These are phyloP conservation scores for Trissolcus brochymenae DNA, from an alignment of 2,888 invertebrate genomes.

Conservation along the genomic window DNA sequence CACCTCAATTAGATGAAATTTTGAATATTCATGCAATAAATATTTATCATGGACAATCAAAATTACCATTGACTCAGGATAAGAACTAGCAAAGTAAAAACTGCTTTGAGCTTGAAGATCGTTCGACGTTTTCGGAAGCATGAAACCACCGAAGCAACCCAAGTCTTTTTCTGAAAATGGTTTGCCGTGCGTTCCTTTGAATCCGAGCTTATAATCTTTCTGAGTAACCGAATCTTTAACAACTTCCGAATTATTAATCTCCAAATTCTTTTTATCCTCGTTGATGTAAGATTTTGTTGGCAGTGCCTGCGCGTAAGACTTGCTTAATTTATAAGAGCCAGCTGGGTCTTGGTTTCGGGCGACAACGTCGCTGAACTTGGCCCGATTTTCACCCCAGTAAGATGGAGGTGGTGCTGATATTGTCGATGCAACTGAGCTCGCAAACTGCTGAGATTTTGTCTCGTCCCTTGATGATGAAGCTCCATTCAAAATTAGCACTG, in stretches of 20 bases:
- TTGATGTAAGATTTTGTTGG: conserved; percentile 21
- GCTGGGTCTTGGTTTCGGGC: conserved; percentile 77
- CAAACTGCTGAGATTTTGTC: conserved; percentile 47
- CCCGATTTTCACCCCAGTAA: conserved; percentile 79
- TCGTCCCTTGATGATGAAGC: conserved; percentile 60
- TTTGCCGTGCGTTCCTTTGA: conserved; percentile 16
- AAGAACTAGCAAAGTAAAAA: conserved; percentile 69
- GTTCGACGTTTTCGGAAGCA: conserved; percentile 57
- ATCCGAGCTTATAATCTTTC: conserved; percentile 46
- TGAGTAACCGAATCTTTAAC: conserved; percentile 44
- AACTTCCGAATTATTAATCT: conserved; percentile 42
- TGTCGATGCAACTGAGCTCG: conserved; percentile 58
- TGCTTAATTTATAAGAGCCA: conserved; percentile 59
- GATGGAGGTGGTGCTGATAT: conserved; percentile 72
- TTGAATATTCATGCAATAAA: not conserved
- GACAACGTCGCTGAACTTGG: conserved; percentile 81
- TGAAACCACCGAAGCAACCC: conserved; percentile 48
- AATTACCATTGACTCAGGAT: conserved; percentile 66
- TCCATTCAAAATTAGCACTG: conserved; percentile 60
- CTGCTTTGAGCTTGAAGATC: conserved; percentile 68
- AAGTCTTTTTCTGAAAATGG: conserved; percentile 56
- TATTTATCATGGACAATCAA: not conserved
- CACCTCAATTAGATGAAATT: not conserved
- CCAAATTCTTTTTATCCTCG: conserved; percentile 50
- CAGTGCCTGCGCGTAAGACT: conserved; percentile 55